Percentiles rank a stretch among this genome's conserved stretches.
phyloP scores from a whole-genome alignment of 2,888 invertebrate genomes.

The Trichogramma dendrolimi region DNA sequence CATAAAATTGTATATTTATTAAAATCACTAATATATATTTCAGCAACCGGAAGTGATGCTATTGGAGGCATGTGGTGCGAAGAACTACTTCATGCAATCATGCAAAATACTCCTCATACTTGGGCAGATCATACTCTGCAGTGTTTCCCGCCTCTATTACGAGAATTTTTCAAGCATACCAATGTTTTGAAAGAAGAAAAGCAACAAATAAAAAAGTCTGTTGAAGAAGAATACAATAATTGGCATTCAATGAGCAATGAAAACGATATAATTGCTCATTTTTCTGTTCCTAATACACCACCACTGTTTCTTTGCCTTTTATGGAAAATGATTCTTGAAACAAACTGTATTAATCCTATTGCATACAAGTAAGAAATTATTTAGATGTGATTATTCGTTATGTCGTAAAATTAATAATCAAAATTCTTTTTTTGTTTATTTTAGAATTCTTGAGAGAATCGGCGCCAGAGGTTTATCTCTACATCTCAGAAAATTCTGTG shows the following conservation, averaged over 20 bases:
- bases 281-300: slow-evolving; percentile 86
- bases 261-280: slow-evolving; percentile 92
- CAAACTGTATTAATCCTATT: slow-evolving; percentile 86
- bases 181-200: slow-evolving; percentile 84
- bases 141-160: slow-evolving; percentile 84
- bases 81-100: slow-evolving; percentile 82
- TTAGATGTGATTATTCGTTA: background rate
- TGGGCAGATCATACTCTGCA: slow-evolving; percentile 92
- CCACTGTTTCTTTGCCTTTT: slow-evolving; percentile 86
- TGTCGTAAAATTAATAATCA: background rate
- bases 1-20: background rate
- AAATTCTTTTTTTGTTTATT: slow-evolving; percentile 27
- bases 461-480: slow-evolving; percentile 87
- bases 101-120: slow-evolving; percentile 90
- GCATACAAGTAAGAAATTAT: slow-evolving; percentile 76
- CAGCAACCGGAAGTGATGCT: slow-evolving; percentile 55
- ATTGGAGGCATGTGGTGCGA: slow-evolving; percentile 78
- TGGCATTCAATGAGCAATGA: slow-evolving; percentile 97
- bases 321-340: slow-evolving; percentile 94
- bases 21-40: slow-evolving; percentile 8
- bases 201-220: slow-evolving; percentile 83
- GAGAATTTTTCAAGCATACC: slow-evolving; percentile 84
- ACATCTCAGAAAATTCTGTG: slow-evolving; percentile 90
- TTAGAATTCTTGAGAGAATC: slow-evolving; percentile 85
- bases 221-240: slow-evolving; percentile 92